Base-by-base conservation (phyloP, 2,797 vertebrate genomes). In the Taenioides sp. region DNA sequence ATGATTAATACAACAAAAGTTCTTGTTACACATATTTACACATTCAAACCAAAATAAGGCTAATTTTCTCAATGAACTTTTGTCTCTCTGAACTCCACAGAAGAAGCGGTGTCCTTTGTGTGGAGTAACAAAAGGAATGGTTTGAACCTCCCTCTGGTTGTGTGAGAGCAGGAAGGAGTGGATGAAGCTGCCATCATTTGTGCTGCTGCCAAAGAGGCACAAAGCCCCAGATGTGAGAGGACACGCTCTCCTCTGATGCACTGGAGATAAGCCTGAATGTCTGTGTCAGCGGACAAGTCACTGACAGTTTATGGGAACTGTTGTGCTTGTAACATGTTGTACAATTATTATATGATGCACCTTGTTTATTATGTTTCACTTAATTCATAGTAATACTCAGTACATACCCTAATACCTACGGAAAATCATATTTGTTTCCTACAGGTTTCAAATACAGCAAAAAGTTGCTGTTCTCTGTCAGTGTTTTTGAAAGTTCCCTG, bases 221-320 rank as follows among this genome's bases (percentile, higher is more conserved):
- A 96, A 96, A 96, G 93, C 91, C 94, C 92, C 92, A 93, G 92
- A 94, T 92, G 92, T 96, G 94, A 95, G 95, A 90, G 90, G 91
- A 92, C 91, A 94, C 91, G 93, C 95, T 95, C 95, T 94, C 95
- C 93, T 86, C 89, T 92, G 92, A 93, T 96, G 92, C 91, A 93
- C 80, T 69, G 69, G n/a, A 86, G 94, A 96, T 96, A 95, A 96
- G 91, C 88, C 92, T 86, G 90, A 58, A 37, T 79, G 86, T 81
- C 79, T 83, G 75, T 88, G 52, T 87, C 85, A 86, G 43, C 43
- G 9, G 52, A 7, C 20, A 11, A 54, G 52, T 54, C 52, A 10
- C 9, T 22, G 34, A 22, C 20, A 47, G 20, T 54, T 22, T 54
- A 54, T 54, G 20, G 9, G 7, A 54, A 10, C 7, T 50, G 50